These are phyloP conservation scores for Brenthis hecate DNA, from an alignment of 2,888 invertebrate genomes.

Conservation along the genomic window DNA sequence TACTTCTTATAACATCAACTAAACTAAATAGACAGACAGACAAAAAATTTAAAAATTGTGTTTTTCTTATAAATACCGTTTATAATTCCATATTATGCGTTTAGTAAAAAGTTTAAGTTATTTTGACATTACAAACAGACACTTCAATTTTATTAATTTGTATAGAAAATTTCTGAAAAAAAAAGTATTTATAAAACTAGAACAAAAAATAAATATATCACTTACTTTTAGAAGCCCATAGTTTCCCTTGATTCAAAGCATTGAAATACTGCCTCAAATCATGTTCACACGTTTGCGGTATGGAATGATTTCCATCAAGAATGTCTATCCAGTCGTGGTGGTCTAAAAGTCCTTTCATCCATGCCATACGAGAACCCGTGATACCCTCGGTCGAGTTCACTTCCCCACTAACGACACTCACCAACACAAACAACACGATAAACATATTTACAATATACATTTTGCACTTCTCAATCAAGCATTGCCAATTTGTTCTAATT, in stretches of 20 bases:
- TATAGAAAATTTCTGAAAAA: no score
- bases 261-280: conserved; percentile 80
- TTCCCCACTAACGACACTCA: conserved; percentile 69
- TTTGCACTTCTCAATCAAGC: conserved; percentile 39
- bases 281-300: conserved; percentile 74
- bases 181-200: no score
- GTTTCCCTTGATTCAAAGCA: conserved; percentile 84
- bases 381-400: conserved; percentile 55
- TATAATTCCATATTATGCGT: no score
- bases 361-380: conserved; percentile 78
- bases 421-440: conserved; percentile 62
- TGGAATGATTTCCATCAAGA: conserved; percentile 71
- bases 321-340: conserved; percentile 82
- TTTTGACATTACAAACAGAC: no score
- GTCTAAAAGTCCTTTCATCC: conserved; percentile 85
- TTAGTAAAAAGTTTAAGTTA: no score
- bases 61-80: no score
- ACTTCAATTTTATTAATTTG: no score
- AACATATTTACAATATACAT: conserved; percentile 51
- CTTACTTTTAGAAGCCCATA: conserved; percentile 92
- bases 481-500: conserved; percentile 39
- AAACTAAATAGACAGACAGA: no score
- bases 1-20: no score
- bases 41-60: no score
- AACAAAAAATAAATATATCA: conserved; percentile 43